phyloP scores from a whole-genome alignment of 2,113 vertebrate species.

The Gymnocephalus cernua region DNA sequence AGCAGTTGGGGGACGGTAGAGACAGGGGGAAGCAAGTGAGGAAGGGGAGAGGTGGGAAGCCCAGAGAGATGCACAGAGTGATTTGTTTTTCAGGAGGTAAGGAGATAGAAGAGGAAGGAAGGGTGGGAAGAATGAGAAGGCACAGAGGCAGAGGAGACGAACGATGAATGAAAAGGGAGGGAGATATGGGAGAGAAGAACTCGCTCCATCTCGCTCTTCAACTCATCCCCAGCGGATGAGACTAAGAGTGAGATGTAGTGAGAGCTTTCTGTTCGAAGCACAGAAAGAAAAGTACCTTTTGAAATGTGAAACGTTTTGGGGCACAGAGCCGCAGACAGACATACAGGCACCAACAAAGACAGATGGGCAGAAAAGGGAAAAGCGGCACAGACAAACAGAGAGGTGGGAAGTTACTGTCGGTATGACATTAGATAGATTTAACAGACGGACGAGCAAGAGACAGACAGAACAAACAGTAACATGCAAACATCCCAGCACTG shows the following conservation, averaged over 20 bases:
- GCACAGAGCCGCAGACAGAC: constrained; percentile 34
- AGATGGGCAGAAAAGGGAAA: constrained; percentile 31
- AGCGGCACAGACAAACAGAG: constrained; percentile 22
- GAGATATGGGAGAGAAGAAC: constrained; percentile 43
- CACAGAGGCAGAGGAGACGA: constrained; percentile 26
- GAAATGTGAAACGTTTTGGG: constrained; percentile 59
- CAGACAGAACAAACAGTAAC: constrained; percentile 39
- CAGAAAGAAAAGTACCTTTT: constrained; percentile 57
- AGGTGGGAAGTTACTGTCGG: constrained; percentile 37
- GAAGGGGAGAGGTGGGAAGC: constrained; percentile 61
- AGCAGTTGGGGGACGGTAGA: constrained; percentile 67
- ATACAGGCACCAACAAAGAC: constrained; percentile 33
- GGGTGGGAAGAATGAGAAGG: constrained; percentile 51
- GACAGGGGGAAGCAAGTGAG: constrained; percentile 47
- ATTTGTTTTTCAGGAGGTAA: constrained; percentile 63
- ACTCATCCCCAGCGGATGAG: constrained; percentile 52
- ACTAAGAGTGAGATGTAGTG: constrained; percentile 34
- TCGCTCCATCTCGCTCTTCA: constrained; percentile 37
- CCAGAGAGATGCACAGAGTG: constrained; percentile 53
- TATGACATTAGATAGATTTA: constrained; percentile 36
- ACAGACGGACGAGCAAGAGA: constrained; percentile 40
- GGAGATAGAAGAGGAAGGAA: constrained; percentile 38
- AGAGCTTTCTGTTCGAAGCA: constrained; percentile 53
- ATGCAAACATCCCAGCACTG: constrained; percentile 38
- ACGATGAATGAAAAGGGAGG: constrained; percentile 39